A percentile compares a stretch with the other conserved stretches of the same genome.
Evolutionary conservation across 2,113 vertebrate genomes (phyloP).

Genomic region (Gobius niger): DNA sequence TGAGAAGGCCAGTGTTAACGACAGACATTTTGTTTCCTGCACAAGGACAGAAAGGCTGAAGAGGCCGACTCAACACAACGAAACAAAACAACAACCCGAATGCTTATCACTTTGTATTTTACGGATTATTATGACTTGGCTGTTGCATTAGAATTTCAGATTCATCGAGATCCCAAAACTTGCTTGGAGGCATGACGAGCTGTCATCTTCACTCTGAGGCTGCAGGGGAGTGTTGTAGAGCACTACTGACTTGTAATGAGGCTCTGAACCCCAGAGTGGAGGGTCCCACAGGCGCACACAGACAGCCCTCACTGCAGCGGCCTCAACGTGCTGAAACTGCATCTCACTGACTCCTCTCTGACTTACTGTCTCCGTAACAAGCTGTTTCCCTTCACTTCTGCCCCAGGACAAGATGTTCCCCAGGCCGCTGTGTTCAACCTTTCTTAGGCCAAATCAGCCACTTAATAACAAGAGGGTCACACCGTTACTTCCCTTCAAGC

Average conservation of each 20-base stretch:
- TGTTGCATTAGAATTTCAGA: slow-evolving; percentile 2
- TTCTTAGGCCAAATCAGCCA: slow-evolving; percentile 28
- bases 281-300: slow-evolving; percentile 49
- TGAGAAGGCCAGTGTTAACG: slow-evolving; percentile 7
- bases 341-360: slow-evolving; percentile 21
- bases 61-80: neutral
- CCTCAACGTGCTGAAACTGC: slow-evolving; percentile 27
- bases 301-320: slow-evolving; percentile 28
- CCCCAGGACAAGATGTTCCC: slow-evolving; percentile 35
- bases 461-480: slow-evolving; percentile 8
- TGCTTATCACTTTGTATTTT: slow-evolving; percentile 6
- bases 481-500: neutral
- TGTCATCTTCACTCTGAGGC: slow-evolving; percentile 22
- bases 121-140: slow-evolving; percentile 2
- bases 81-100: neutral
- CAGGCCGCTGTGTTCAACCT: slow-evolving; percentile 12
- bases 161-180: slow-evolving; percentile 13
- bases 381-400: slow-evolving; percentile 19
- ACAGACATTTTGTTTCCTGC: slow-evolving; percentile 4
- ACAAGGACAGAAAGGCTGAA: neutral
- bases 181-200: slow-evolving; percentile 24
- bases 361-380: slow-evolving; percentile 38
- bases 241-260: slow-evolving; percentile 57
- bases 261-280: slow-evolving; percentile 41
- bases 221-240: slow-evolving; percentile 30